Conservation (phyloP, 2,888 invertebrate genomes). For the Parthenolecanium corni region DNA sequence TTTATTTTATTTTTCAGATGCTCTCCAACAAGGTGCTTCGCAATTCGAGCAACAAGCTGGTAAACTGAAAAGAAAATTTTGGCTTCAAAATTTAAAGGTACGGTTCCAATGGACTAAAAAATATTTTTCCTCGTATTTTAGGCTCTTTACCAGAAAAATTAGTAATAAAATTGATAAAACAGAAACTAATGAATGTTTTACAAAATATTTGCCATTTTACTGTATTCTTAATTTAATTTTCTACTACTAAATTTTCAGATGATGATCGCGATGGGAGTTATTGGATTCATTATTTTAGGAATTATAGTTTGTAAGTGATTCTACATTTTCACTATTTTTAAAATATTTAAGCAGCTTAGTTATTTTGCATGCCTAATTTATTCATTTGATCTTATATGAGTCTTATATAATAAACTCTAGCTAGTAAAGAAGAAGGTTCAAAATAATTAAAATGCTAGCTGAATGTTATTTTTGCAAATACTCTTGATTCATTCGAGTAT, state of each 20-base stretch:
- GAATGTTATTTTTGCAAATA: too few relatives aligned
- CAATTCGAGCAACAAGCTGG: slow-evolving; percentile 96
- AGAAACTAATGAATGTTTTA: neutral
- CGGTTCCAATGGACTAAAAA: slow-evolving; percentile 13
- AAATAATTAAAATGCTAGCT: too few relatives aligned
- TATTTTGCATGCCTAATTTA: too few relatives aligned
- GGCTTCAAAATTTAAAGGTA: slow-evolving; percentile 93
- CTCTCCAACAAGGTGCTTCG: slow-evolving; percentile 84
- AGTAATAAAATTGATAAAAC: neutral
- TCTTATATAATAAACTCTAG: too few relatives aligned
- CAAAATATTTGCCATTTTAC: neutral
- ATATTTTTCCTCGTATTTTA: too few relatives aligned
- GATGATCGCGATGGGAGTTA: slow-evolving; percentile 85
- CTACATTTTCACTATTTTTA: neutral
- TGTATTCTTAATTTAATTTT: neutral
- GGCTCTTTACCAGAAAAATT: too few relatives aligned
- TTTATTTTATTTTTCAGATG: slow-evolving; percentile 49
- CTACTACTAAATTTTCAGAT: slow-evolving; percentile 46
- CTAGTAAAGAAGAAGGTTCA: too few relatives aligned
- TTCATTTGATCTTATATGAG: too few relatives aligned
- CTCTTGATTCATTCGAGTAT: too few relatives aligned
- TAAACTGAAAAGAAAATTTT: slow-evolving; percentile 91
- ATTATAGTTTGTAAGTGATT: slow-evolving; percentile 74
- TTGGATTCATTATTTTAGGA: slow-evolving; percentile 67
- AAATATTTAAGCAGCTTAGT: too few relatives aligned